Evolutionary conservation across 2,113 vertebrate species (phyloP), one percentile per base, ranked within the genome.

Genomic region (Monopterus albus): DNA sequence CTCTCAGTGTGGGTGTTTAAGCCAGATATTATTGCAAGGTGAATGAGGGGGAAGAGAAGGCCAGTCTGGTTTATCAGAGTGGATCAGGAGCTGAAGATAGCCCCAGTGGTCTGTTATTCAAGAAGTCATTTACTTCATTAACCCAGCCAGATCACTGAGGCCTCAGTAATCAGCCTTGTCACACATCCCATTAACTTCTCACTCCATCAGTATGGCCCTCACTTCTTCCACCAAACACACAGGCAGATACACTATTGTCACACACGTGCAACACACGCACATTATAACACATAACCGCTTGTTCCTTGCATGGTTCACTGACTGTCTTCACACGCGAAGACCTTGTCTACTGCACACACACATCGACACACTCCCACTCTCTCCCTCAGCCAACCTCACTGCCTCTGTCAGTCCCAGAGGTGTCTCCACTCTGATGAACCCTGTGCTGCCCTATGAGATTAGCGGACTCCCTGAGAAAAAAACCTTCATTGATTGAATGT

Each of bases 401-500:
- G 87, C 79, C 83, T 84, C 62, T 53, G 78, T 79, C 60, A 60
- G 79, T 91, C 88, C 83, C 90, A 64, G 75, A 83, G 81, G 87
- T 86, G 73, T 72, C 64, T 62, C 39, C 36, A 84, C 81, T 75
- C 77, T 87, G 88, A 90, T 90, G 90, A 87, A 85, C 87, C 81
- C 83, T 78, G 72, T 35, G 51, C 79, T 89, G 87, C 86, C 90
- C 86, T 78, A 71, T 61, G 86, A 90, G 88, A 91, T 90, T 89
- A 91, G 90, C 90, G 88, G 87, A 90, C 86, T 91, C 87, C 87
- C 83, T 64, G 79, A 89, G 87, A 91, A 86, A 91, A n/a, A 88
- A 75, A 84, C 86, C 81, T 79, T 73, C 84, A 86, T 87, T 85
- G 90, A 88, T 87, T 87, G 85, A 85, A 80, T 20, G 71, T 55